Evolutionary conservation across 2,888 invertebrate genomes (phyloP), one percentile per base, ranked within the genome.

Genomic region (Ormyrus nitidulus): DNA sequence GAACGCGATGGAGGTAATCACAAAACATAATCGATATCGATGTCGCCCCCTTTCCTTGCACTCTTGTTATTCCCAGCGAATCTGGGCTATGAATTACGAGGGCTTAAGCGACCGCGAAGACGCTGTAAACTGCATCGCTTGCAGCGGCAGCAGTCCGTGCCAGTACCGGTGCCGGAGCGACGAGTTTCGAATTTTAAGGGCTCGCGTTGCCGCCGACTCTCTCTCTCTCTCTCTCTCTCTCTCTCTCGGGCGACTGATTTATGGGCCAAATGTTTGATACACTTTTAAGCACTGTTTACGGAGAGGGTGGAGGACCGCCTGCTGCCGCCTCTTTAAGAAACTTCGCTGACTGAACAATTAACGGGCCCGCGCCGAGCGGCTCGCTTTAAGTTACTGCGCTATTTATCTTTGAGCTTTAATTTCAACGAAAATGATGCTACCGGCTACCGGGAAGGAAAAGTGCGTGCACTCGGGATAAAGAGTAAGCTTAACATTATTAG

Each of bases 111-210:
- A 76, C 69, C 69, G 66, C 72, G 53, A 80, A 77, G 72, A 68
- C 62, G 76, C 56, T 72, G 66, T 72, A 69, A 76, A 72, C 72
- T 80, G 62, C 76, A 71, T 59, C 19, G 74, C 65, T 64, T 34
- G 64, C 61, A 54, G 49, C 66, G 6, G 62, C 49, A 11, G 64
- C 49, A 19, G 56, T 8, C 34, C 34, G 6, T 13, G 58, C 46
- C 7, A 10, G 44, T 19, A 44, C 44, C 6, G 51, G 13, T 11
- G 46, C 34, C 11, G 19, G 46, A 19, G 6, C 13, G 66, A 80
- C 79, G 79, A 76, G 75, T 76, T 68, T 71, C 59, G 76, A 71
- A 80, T 80, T 80, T 80, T 80, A 76, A 80, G 61, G 61, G 49
- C 65, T 61, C 11, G 68, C 46, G 4, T 46, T 34, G 8, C n/a